Evolutionary conservation across 2,888 invertebrate species (phyloP).

Genomic region (Lycaena phlaeas): DNA sequence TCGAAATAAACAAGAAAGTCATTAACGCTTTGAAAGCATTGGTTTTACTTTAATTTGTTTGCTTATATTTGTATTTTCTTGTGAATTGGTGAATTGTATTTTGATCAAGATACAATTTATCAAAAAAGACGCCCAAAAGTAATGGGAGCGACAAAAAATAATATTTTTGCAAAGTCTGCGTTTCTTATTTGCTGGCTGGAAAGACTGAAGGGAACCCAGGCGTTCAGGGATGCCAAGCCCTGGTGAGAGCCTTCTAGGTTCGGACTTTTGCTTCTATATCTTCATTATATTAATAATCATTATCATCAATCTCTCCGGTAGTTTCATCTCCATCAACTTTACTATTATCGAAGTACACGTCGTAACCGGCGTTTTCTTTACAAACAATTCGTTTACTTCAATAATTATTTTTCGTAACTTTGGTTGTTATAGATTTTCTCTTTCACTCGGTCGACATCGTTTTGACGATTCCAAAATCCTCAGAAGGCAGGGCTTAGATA

Average conservation of each 20-base stretch:
- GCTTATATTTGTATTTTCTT: conserved; percentile 18
- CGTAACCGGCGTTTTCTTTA: conserved; percentile 20
- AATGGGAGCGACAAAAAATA: conserved; percentile 49
- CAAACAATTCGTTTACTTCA: conserved; percentile 21
- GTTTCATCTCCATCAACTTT: conserved; percentile 30
- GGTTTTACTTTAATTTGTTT: conserved; percentile 22
- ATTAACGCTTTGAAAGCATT: conserved; percentile 39
- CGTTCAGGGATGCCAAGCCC: conserved; percentile 73
- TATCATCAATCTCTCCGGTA: conserved; percentile 7
- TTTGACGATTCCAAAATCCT: conserved; percentile 47
- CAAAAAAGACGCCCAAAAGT: conserved; percentile 33
- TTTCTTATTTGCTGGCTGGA: conserved; percentile 72
- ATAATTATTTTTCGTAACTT: conserved; percentile 24
- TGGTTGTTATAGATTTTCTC: conserved; percentile 22
- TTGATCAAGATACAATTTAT: conserved; percentile 14
- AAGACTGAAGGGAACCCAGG: conserved; percentile 71
- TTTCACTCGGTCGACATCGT: conserved; percentile 24
- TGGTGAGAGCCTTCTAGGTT: conserved; percentile 74
- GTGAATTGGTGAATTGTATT: conserved; percentile 15
- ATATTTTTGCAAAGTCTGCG: conserved; percentile 69
- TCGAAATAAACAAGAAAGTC: conserved; percentile 15
- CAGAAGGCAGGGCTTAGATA: conserved; percentile 62
- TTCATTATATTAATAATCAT: conserved; percentile 35
- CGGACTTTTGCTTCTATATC: conserved; percentile 66
- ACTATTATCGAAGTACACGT: conserved; percentile 21